These are phyloP conservation scores for Xerus rutilus DNA, from an alignment of 2,797 vertebrate species.

Conservation along the genomic window DNA sequence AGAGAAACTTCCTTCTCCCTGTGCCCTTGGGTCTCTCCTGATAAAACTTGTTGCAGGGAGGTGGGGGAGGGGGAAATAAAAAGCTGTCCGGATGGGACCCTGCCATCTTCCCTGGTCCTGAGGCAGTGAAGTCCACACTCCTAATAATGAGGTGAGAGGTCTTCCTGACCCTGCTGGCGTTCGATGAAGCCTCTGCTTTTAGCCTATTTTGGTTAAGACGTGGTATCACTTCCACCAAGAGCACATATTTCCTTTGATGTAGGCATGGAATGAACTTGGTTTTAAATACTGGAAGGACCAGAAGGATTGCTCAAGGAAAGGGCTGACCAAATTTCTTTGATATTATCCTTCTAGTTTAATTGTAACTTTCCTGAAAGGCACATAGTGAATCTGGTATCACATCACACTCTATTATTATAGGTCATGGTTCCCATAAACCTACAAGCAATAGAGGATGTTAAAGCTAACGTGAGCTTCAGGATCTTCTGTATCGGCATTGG, in stretches of 20 bases:
- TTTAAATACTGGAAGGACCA: neutral
- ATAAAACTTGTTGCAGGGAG: neutral
- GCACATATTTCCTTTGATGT: neutral
- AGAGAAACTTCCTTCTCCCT: neutral
- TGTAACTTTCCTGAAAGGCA: neutral
- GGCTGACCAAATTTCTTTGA: neutral
- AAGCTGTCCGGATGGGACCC: neutral
- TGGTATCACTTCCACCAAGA: neutral
- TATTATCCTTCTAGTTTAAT: neutral
- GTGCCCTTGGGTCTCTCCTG: neutral
- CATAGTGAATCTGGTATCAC: neutral
- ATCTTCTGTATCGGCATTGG: constrained; percentile 48
- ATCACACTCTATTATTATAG: neutral
- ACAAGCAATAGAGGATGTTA: constrained; percentile 38
- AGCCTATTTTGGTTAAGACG: neutral
- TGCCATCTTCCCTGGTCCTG: neutral
- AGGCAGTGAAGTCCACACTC: neutral
- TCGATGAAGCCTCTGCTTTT: neutral
- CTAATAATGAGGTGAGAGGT: neutral
- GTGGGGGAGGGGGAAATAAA: neutral
- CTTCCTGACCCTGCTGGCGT: neutral
- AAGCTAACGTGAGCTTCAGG: constrained; percentile 4
- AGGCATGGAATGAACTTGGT: neutral
- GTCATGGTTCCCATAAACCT: neutral
- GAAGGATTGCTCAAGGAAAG: neutral